A percentile compares a stretch with the other conserved stretches of the same genome.
Evolutionary conservation across 2,797 vertebrate species (phyloP).

Genomic region (Takifugu rubripes): DNA sequence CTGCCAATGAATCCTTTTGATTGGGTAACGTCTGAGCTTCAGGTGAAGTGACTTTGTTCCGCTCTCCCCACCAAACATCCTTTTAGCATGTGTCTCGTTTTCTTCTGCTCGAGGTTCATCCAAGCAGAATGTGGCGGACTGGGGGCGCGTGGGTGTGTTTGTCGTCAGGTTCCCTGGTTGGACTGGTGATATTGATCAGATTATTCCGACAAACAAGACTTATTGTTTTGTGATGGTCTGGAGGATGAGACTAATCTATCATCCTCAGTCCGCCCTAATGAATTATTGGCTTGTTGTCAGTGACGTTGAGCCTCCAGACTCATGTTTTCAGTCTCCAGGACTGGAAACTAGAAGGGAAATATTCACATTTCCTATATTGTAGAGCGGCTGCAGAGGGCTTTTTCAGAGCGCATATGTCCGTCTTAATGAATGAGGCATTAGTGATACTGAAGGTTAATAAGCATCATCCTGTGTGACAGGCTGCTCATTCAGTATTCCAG

Average conservation of each 20-base stretch:
- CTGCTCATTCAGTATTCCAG: not conserved
- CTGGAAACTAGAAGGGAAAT: conserved; percentile 14
- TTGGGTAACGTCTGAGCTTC: not conserved
- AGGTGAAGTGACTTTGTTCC: not conserved
- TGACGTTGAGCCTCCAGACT: conserved; percentile 6
- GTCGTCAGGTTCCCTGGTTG: conserved; percentile 26
- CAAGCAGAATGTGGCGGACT: conserved; percentile 31
- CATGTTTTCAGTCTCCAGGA: conserved; percentile 1
- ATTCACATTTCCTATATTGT: conserved; percentile 14
- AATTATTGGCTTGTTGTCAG: no score
- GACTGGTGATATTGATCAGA: conserved; percentile 33
- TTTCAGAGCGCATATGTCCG: conserved; percentile 35
- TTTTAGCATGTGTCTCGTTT: not conserved
- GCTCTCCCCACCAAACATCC: no score
- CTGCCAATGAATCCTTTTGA: no score
- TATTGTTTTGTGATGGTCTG: not conserved
- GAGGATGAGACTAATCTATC: no score
- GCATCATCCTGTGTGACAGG: conserved; percentile 22
- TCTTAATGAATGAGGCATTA: conserved; percentile 27
- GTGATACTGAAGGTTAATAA: conserved; percentile 22
- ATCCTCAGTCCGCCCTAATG: no score
- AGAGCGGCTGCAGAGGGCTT: conserved; percentile 12
- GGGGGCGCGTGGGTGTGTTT: conserved; percentile 14
- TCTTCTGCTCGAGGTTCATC: conserved; percentile 17
- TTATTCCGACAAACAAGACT: conserved; percentile 4